phyloP scores from a whole-genome alignment of 37 sponge, comb jelly and placozoan genomes.

The Hexactinellida sp. region DNA sequence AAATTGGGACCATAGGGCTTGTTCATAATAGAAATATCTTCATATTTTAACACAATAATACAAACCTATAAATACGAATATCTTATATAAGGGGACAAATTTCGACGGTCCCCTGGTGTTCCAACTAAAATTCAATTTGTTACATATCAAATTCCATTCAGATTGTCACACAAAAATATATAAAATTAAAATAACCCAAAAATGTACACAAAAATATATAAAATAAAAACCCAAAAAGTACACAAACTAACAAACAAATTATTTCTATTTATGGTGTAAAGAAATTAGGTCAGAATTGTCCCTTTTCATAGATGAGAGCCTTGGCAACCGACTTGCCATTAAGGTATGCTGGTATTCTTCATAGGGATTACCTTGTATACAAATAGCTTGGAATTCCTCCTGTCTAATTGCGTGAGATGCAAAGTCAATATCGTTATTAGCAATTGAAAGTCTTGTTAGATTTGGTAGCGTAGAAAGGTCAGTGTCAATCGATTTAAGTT shows the following conservation, averaged over 20 bases:
- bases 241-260: not conserved
- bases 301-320: not conserved
- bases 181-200: not conserved
- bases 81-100: too few species aligned
- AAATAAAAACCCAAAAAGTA: too few species aligned
- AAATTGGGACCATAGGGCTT: too few species aligned
- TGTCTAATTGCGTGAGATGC: not conserved
- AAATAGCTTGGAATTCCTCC: slow-evolving; percentile 2
- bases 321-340: not conserved
- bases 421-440: not conserved
- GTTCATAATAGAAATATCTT: too few species aligned
- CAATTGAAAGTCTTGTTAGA: not conserved
- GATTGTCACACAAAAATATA: too few species aligned
- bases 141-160: too few species aligned
- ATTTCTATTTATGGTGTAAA: too few species aligned
- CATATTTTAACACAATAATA: too few species aligned
- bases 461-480: not conserved
- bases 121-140: too few species aligned
- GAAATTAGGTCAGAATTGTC: too few species aligned
- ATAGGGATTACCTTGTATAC: slow-evolving; percentile 14
- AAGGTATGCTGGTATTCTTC: slow-evolving; percentile 11
- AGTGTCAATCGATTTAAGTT: not conserved
- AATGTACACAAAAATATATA: not conserved
- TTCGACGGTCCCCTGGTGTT: too few species aligned
- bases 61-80: too few species aligned